A percentile compares a stretch with the other conserved stretches of the same genome.
These are phyloP conservation scores for Drosophila tropicalis DNA, from an alignment of 1,140 invertebrate genomes.

Conservation along the genomic window DNA sequence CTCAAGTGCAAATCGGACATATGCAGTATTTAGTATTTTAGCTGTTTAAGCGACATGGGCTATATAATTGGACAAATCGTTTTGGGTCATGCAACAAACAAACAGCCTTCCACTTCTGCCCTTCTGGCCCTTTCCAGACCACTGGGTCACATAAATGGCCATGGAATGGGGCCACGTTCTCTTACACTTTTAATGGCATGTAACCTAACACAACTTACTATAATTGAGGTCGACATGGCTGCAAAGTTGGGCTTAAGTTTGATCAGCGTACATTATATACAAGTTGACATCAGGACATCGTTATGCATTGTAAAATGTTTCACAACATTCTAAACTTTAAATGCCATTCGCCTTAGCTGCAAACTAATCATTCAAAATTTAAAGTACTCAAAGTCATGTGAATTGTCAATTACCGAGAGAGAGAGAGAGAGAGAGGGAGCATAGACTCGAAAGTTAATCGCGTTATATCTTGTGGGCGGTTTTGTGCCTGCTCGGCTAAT, in stretches of 20 bases:
- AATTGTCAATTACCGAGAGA: constrained; percentile 46
- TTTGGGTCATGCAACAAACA: constrained; percentile 56
- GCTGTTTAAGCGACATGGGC: constrained; percentile 64
- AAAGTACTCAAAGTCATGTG: constrained; percentile 66
- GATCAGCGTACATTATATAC: neutral
- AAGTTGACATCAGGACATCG: constrained; percentile 26
- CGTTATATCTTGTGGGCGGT: constrained; percentile 47
- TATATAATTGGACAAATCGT: constrained; percentile 76
- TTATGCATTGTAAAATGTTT: constrained; percentile 3
- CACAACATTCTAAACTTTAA: constrained; percentile 18
- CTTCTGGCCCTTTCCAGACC: neutral
- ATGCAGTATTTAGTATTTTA: constrained; percentile 54
- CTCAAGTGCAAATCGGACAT: constrained; percentile 64
- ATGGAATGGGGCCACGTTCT: constrained; percentile 21
- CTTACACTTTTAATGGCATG: constrained; percentile 28
- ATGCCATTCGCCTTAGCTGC: constrained; percentile 28
- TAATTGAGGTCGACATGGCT: constrained; percentile 40
- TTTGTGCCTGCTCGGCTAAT: constrained; percentile 56
- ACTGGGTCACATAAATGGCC: constrained; percentile 13
- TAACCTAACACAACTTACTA: constrained; percentile 6
- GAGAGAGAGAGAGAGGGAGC: too few relatives aligned
- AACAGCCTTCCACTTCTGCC: neutral
- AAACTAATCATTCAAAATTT: constrained; percentile 59
- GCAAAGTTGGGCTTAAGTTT: constrained; percentile 30
- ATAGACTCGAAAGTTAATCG: constrained; percentile 54